Percentiles rank a stretch among this genome's conserved stretches.
These are phyloP conservation scores for Caenorhabditis afra DNA, from an alignment of 2,888 invertebrate genomes.

Conservation along the genomic window DNA sequence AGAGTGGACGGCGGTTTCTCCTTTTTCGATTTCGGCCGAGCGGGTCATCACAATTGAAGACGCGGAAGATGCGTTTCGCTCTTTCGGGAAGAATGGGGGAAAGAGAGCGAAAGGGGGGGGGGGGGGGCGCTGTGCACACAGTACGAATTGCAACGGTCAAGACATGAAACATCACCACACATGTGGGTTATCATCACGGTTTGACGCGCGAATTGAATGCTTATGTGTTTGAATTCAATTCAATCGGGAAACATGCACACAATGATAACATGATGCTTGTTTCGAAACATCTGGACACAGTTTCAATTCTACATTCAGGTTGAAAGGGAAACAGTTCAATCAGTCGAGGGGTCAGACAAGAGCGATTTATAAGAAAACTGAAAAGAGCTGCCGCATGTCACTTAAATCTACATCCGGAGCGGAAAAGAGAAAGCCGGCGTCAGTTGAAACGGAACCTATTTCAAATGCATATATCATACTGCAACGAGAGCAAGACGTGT, in stretches of 20 bases:
- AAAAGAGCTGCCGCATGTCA: conserved; percentile 13
- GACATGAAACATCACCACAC: conserved; percentile 25
- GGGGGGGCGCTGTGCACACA: conserved; percentile 29
- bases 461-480: conserved; percentile 52
- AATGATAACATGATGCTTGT: conserved; percentile 41
- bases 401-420: conserved; percentile 20
- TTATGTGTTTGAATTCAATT: conserved; percentile 48
- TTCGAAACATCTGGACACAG: conserved; percentile 12
- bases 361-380: background rate
- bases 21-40: conserved; percentile 7
- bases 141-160: conserved; percentile 55
- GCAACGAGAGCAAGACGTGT: conserved; percentile 22
- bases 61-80: conserved; percentile 6
- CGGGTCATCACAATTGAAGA: conserved; percentile 18
- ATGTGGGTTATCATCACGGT: conserved; percentile 37
- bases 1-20: background rate
- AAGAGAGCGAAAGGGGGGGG: too few relatives aligned
- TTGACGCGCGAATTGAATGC: conserved; percentile 37
- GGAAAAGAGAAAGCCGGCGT: background rate
- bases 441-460: conserved; percentile 21
- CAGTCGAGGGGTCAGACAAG: too few relatives aligned
- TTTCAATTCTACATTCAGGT: background rate
- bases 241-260: conserved; percentile 34
- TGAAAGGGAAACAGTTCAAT: background rate
- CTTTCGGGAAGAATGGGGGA: background rate